Conservation (phyloP, 2,113 vertebrate genomes). For the Anser brachyrhynchus region DNA sequence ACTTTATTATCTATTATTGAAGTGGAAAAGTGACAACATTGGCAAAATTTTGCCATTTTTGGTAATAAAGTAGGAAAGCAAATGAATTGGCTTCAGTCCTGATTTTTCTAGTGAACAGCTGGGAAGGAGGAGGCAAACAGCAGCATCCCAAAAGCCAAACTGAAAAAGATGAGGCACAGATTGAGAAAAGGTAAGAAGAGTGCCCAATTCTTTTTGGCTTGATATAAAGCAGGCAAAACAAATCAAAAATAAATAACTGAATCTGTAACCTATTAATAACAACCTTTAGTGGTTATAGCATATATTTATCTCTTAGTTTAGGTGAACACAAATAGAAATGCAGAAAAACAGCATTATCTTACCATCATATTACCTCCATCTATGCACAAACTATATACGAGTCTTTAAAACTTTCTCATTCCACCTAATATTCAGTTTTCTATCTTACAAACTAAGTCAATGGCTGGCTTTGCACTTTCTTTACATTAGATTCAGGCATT, state of each 20-base stretch:
- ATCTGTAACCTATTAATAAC: not conserved
- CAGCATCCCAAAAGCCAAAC: conserved; percentile 37
- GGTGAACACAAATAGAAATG: not conserved
- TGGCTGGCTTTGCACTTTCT: not conserved
- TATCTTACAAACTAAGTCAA: not conserved
- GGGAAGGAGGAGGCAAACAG: conserved; percentile 59
- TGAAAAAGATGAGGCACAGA: not conserved
- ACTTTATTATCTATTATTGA: conserved; percentile 69
- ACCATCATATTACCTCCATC: not conserved
- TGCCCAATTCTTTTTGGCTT: not conserved
- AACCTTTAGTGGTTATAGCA: not conserved
- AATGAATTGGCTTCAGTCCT: conserved; percentile 40
- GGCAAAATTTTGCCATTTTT: conserved; percentile 68
- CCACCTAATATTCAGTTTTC: not conserved
- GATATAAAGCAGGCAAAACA: not conserved
- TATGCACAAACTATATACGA: not conserved
- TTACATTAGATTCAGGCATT: not conserved
- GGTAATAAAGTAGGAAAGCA: conserved; percentile 64
- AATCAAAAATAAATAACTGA: not conserved
- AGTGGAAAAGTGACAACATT: conserved; percentile 61
- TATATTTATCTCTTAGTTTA: not conserved
- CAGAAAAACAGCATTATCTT: not conserved
- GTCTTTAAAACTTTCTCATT: not conserved
- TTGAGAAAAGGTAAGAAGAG: not conserved
- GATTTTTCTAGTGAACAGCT: conserved; percentile 49